These are phyloP conservation scores for Colossoma macropomum DNA, from an alignment of 2,113 vertebrate genomes.

Conservation along the genomic window DNA sequence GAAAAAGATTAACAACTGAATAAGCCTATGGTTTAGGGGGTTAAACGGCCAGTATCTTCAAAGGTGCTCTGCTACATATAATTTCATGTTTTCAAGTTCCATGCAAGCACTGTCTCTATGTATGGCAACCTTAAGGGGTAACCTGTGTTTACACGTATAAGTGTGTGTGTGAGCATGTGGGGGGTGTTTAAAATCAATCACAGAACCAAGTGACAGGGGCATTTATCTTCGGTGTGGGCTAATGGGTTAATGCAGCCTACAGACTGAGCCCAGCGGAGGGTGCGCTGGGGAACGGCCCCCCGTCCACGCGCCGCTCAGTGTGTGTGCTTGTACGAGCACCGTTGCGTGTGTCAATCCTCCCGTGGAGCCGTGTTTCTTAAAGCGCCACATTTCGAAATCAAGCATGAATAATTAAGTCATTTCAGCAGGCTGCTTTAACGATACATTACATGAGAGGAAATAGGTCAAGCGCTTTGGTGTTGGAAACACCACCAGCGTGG, in stretches of 20 bases:
- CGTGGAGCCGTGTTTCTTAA: conserved; percentile 74
- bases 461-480: conserved; percentile 73
- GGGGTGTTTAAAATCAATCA: conserved; percentile 46
- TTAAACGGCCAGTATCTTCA: background rate
- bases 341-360: conserved; percentile 78
- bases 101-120: conserved; percentile 17
- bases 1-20: background rate
- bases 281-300: conserved; percentile 56
- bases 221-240: conserved; percentile 78
- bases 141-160: conserved; percentile 20
- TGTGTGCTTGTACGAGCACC: conserved; percentile 71
- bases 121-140: conserved; percentile 5
- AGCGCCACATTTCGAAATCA: conserved; percentile 79
- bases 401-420: conserved; percentile 81
- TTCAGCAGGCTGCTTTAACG: conserved; percentile 77
- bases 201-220: conserved; percentile 68
- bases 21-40: background rate
- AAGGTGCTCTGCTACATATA: background rate
- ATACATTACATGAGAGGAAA: conserved; percentile 78
- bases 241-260: conserved; percentile 71
- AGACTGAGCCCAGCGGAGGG: conserved; percentile 64
- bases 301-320: conserved; percentile 62
- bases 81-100: conserved; percentile 26
- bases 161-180: background rate
- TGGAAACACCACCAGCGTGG: conserved; percentile 64